Evolutionary conservation across 2,888 invertebrate species (phyloP).

Genomic region (Caenorhabditis auriculariae): DNA sequence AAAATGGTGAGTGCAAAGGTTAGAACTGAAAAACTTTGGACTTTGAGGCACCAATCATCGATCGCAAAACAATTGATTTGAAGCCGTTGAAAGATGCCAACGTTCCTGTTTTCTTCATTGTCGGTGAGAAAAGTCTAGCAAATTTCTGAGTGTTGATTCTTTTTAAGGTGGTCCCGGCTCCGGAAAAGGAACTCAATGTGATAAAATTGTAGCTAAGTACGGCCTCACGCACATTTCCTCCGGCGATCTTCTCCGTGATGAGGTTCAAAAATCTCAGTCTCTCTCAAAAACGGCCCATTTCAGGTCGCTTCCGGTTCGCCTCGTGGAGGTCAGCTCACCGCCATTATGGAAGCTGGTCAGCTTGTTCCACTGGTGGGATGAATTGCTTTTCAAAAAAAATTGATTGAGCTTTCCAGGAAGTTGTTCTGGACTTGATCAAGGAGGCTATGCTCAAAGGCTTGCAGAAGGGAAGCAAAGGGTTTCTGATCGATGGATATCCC

Average conservation of each 20-base stretch:
- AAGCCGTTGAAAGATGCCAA: constrained; percentile 55
- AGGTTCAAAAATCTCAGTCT: constrained; percentile 57
- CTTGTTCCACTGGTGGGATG: constrained; percentile 72
- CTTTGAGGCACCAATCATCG: constrained; percentile 33
- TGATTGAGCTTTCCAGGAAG: constrained; percentile 69
- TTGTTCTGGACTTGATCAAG: constrained; percentile 78
- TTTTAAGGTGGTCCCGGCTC: constrained; percentile 79
- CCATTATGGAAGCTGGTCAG: constrained; percentile 77
- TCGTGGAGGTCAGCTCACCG: constrained; percentile 65
- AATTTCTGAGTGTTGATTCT: neutral
- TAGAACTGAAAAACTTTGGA: too few species aligned
- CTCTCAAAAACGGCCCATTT: neutral
- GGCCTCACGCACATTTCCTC: constrained; percentile 80
- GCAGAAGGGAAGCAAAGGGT: constrained; percentile 75
- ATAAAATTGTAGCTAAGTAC: constrained; percentile 70
- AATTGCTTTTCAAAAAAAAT: neutral
- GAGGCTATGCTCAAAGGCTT: constrained; percentile 74
- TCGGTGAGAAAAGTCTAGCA: constrained; percentile 38
- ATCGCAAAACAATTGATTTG: constrained; percentile 56
- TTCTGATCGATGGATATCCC: constrained; percentile 91
- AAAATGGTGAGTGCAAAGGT: too few species aligned
- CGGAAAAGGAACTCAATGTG: constrained; percentile 82
- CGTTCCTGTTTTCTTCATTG: constrained; percentile 63
- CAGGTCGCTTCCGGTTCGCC: constrained; percentile 71
- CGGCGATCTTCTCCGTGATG: constrained; percentile 77